Conservation (phyloP, 2,888 invertebrate genomes). For the Mesorhabditis sp. region DNA sequence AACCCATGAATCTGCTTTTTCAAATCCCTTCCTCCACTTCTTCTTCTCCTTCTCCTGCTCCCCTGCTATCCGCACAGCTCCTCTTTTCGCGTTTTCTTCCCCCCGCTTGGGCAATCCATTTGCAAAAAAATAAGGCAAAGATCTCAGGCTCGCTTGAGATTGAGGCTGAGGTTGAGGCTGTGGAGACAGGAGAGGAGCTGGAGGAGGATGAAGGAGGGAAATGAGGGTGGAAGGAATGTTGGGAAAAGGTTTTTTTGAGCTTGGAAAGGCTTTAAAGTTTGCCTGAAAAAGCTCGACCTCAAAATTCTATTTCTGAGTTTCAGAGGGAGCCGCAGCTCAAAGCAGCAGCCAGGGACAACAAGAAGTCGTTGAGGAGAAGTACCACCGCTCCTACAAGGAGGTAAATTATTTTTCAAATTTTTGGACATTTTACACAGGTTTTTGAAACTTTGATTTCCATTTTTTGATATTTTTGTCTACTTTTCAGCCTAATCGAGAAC, state of each 20-base stretch:
- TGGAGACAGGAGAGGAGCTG: no score
- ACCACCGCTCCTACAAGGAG: slow-evolving; percentile 48
- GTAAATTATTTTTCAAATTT: slow-evolving; percentile 6
- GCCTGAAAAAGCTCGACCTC: not conserved
- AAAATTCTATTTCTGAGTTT: slow-evolving; percentile 6
- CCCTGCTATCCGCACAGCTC: slow-evolving; percentile 11
- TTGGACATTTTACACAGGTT: not conserved
- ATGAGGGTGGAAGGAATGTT: no score
- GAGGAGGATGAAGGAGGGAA: no score
- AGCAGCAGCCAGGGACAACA: slow-evolving; percentile 16
- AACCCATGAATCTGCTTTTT: not conserved
- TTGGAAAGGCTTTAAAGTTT: not conserved
- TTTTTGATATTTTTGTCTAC: not conserved
- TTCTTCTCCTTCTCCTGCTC: not conserved
- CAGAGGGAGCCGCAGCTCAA: slow-evolving; percentile 16
- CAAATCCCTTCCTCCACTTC: not conserved
- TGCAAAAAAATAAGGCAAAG: not conserved
- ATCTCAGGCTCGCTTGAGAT: no score
- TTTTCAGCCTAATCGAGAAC: not conserved
- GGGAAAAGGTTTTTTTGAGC: not conserved
- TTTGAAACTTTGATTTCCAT: not conserved
- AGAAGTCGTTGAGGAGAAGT: slow-evolving; percentile 49
- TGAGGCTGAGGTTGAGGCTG: no score
- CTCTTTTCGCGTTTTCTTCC: not conserved
- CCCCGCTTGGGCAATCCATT: not conserved